Base-by-base conservation (phyloP, 2,888 invertebrate genomes). In the Microctonus brassicae region DNA sequence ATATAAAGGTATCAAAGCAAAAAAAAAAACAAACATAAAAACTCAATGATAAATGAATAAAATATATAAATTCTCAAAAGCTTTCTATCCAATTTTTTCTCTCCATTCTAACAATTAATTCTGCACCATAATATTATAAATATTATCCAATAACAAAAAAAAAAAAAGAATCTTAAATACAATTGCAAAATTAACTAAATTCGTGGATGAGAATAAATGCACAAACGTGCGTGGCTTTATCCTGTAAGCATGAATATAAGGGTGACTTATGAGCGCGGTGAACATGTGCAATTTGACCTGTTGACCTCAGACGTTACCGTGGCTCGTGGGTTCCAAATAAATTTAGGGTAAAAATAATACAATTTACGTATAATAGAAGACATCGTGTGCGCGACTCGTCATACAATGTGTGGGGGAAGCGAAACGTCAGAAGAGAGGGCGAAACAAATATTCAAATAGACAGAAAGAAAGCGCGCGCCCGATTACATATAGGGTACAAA, bases 281-380 rank as follows among this genome's bases (percentile, higher is more conserved):
- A 84, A 85, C 86, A 86, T 86, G 86, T 86, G 86, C 86, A 85
- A 84, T 84, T 84, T 85, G 87, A 87, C 87, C 87, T 85, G 86
- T 83, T 86, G 84, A 86, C 87, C 87, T 80, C 76, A 70, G 70
- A 58, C 63, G 72, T 75, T 77, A 69, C 78, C 69, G 76, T 73
- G 73, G 68, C 76, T 72, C 74, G 77, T 76, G 78, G 78, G 76
- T 76, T 76, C 80, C 78, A 82, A 81, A 84, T 83, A 84, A 80
- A 87, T 87, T 87, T 87, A 87, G 87, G 87, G 86, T 84, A 87
- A 87, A 87, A 87, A 87, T 87, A 87, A 87, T 87, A 86, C 87
- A 86, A 87, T 87, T 87, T 87, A 83, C 84, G 81, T 81, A 86
- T 87, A 87, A 87, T 86, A 81, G 84, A 83, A 82, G 79, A 80